phyloP scores from a whole-genome alignment of 37 sponge, comb jelly and placozoan genomes.

The Amphimedon queenslandica region DNA sequence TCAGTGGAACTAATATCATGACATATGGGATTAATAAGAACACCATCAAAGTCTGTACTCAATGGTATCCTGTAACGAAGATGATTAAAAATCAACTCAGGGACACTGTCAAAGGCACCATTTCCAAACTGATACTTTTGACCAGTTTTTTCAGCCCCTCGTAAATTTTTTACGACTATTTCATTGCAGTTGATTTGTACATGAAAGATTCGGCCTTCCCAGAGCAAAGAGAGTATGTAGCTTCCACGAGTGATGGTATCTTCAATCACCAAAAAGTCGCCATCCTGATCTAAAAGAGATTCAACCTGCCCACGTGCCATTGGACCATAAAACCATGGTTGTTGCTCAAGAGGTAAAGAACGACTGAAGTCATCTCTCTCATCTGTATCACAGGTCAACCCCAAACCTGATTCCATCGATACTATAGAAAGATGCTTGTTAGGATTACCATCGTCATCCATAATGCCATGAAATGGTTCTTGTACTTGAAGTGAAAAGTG shows the following conservation, averaged over 20 bases:
- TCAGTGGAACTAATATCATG: not conserved
- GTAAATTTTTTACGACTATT: conserved; percentile 13
- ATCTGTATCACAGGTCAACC: conserved; percentile 61
- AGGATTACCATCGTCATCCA: not conserved
- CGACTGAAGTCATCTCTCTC: conserved; percentile 56
- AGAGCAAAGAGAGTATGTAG: conserved; percentile 50
- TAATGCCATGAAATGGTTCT: not conserved
- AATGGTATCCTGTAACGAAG: conserved; percentile 72
- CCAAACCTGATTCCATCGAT: conserved; percentile 74
- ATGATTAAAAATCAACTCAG: conserved; percentile 70
- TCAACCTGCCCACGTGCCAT: conserved; percentile 47
- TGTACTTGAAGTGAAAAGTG: not conserved
- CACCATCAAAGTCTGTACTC: conserved; percentile 10
- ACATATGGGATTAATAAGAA: conserved; percentile 47
- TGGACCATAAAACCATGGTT: conserved; percentile 84
- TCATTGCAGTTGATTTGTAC: conserved; percentile 43
- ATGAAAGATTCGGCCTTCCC: conserved; percentile 41
- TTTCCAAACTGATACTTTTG: conserved; percentile 66
- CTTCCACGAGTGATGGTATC: conserved; percentile 28
- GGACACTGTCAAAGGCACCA: conserved; percentile 76
- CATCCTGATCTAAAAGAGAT: conserved; percentile 53
- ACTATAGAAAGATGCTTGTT: conserved; percentile 49
- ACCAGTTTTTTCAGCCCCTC: not conserved
- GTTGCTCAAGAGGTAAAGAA: conserved; percentile 28
- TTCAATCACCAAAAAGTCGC: conserved; percentile 82